These are phyloP conservation scores for Brachionus calyciflorus DNA, from an alignment of 1,140 invertebrate species.

Conservation along the genomic window DNA sequence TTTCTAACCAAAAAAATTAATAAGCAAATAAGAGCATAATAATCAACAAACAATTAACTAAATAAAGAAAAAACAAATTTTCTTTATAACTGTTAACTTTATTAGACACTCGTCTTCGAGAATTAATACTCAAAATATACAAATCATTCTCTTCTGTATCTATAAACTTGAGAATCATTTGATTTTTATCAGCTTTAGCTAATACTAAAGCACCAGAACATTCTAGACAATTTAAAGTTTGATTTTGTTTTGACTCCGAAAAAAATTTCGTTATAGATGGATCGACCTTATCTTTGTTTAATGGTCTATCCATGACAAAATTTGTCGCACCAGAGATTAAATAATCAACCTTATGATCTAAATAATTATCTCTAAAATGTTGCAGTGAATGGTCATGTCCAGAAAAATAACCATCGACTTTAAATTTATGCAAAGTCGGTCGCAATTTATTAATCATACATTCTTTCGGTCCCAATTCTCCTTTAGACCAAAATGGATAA, in stretches of 20 bases:
- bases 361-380: too few species aligned
- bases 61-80: too few species aligned
- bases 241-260: neutral
- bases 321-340: neutral
- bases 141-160: neutral
- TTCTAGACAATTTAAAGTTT: neutral
- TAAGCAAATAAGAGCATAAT: too few species aligned
- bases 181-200: neutral
- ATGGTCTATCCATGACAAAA: neutral
- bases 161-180: neutral
- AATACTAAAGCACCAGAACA: neutral
- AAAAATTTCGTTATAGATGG: neutral
- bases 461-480: too few species aligned
- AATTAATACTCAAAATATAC: neutral
- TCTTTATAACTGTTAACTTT: too few species aligned
- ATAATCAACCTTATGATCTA: neutral
- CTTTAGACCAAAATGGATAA: too few species aligned
- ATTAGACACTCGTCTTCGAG: too few species aligned
- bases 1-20: too few species aligned
- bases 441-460: too few species aligned
- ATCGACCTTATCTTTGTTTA: neutral
- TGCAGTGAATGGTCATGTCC: slow-evolving; percentile 63
- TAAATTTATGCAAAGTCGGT: slow-evolving; percentile 60
- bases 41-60: too few species aligned
- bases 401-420: slow-evolving; percentile 61